Base-by-base conservation (phyloP, 92 coral and sea anemone species). In the Umimayanthus chanpuru region DNA sequence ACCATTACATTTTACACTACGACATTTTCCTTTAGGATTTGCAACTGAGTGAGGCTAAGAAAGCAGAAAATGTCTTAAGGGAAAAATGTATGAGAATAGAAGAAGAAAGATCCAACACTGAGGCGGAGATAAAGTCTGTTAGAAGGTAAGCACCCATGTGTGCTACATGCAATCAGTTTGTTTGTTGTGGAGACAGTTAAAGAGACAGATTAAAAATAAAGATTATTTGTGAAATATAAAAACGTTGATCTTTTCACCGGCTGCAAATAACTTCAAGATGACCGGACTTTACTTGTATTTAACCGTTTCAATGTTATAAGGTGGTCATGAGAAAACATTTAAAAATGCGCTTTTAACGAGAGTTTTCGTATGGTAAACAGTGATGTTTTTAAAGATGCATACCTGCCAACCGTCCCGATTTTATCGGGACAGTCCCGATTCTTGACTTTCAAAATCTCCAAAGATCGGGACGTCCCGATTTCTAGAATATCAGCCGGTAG, bases 51-150 rank as follows among this genome's bases (percentile, higher is more conserved):
- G 93, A 90, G 41, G 85, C 93, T 14, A 90, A 90, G 81, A 80
- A 81, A 76, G 85, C 71, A 30, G 93, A 86, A 76, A 89, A 87
- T 47, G 79, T 76, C 56, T 81, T 72, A 68, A 90, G 86, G 73
- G 93, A 90, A 43, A 90, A 81, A 47, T 85, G 85, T 50, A 20
- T 67, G 55, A 81, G 88, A 43, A 67, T 85, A 23, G 93, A 89
- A 56, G 96, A 95, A 90, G 98, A 95, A 61, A 94, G 88, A 64
- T 94, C 92, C 4, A 88, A 81, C 88, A 87, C 92, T 7, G 96
- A 94, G 8, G 85, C 90, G 7, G 98, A 94, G 38, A 89, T 88
- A 70, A 86, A 85, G 53, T 88, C 95, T 5, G 86, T 92, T 36
- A 89, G 92, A 74, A 91, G 90, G 96, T 91, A 40, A 85, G 87